Base-by-base conservation (phyloP, 2,888 invertebrate genomes). In the Leptura quadrifasciata region DNA sequence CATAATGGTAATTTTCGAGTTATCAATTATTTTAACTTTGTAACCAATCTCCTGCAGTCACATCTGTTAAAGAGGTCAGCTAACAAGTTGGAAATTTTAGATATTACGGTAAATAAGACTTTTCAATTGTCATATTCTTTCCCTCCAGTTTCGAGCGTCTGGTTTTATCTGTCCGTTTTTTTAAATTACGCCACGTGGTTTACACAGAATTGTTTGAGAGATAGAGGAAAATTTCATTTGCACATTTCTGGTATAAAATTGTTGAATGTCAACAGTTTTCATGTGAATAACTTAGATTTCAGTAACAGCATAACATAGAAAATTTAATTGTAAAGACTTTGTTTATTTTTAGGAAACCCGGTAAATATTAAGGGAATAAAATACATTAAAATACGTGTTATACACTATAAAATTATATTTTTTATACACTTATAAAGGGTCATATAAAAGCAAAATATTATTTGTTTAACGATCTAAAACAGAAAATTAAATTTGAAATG, bases 81-180 rank as follows among this genome's bases (percentile, higher is more conserved):
- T 63, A 63, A 18, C 18, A 63, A 35, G 35, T 63, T 9, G 31
- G 17, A 27, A 15, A 31, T 31, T 27, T 31, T 31, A n/a, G 18
- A 31, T 17, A 18, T 61, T 61, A 61, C 31, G n/a, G 31, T 27
- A 61, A 61, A 61, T 31, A 17, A 63, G 35, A 63, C 35, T 63
- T 35, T 63, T 63, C 35, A 63, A 31, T 18, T 18, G 18, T 31
- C 35, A 12, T 2, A 35, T 35, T 61, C 12, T 61, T 31, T 35
- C 18, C 18, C 18, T 2, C 17, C 8, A 35, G 9, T 35, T 35
- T 31, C 15, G 17, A 21, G 21, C 18, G 21, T 0, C 57, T 57
- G 21, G 18, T 35, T 35, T 47, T 47, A 47, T 47, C 47, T 0
- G 47, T 47, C 5, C 15, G 5, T 47, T 47, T 47, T 47, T 2